Evolutionary conservation across 2,113 vertebrate species (phyloP).

Genomic region (Zapornia atra): DNA sequence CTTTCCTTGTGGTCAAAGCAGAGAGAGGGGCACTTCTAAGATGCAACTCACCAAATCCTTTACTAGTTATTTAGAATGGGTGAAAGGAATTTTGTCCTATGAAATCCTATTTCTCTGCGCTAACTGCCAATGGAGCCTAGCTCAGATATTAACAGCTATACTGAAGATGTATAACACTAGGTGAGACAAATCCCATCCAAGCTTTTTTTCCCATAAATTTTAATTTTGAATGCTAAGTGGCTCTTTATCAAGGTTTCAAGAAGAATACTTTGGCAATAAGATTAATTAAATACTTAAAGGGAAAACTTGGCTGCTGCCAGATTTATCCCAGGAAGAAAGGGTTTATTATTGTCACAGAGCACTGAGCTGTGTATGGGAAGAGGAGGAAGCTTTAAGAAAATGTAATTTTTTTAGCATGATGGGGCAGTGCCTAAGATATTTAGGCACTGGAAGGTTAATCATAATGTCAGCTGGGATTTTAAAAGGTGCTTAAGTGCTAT

Average conservation of each 20-base stretch:
- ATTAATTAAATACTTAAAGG: conserved; percentile 60
- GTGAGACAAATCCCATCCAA: neutral
- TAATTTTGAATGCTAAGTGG: conserved; percentile 54
- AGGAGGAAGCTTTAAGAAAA: neutral
- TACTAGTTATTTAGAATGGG: neutral
- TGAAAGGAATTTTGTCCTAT: neutral
- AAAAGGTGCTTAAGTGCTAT: neutral
- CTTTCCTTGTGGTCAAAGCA: neutral
- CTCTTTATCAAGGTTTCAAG: conserved; percentile 63
- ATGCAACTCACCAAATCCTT: neutral
- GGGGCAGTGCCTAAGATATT: neutral
- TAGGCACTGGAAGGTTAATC: neutral
- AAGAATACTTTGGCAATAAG: conserved; percentile 48
- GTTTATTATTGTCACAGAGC: neutral
- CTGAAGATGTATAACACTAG: neutral
- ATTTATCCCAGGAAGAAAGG: conserved; percentile 28
- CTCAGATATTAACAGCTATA: neutral
- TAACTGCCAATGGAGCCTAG: neutral
- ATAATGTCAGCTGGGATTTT: neutral
- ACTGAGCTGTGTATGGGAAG: neutral
- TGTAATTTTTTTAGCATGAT: neutral
- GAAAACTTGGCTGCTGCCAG: conserved; percentile 24
- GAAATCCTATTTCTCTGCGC: neutral
- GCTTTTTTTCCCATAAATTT: conserved; percentile 23
- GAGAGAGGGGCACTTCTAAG: neutral